A percentile compares a stretch with the other conserved stretches of the same genome.
Evolutionary conservation across 2,797 vertebrate species (phyloP).

Genomic region (Accipiter superciliosus): DNA sequence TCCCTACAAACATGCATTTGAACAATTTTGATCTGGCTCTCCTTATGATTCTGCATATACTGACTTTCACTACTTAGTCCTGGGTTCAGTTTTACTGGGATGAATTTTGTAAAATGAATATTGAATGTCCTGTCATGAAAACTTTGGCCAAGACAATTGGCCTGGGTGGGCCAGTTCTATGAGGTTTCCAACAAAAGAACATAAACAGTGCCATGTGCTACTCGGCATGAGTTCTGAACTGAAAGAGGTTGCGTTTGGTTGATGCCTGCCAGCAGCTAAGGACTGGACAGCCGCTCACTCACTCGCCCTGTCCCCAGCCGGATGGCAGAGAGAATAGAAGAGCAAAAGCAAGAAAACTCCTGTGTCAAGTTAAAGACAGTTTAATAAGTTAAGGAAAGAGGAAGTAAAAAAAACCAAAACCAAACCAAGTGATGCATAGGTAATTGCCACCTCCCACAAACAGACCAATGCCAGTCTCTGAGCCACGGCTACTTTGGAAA

Average conservation of each 20-base stretch:
- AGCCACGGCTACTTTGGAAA: neutral
- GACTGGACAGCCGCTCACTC: neutral
- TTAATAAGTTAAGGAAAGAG: neutral
- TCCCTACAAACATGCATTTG: neutral
- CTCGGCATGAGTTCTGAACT: neutral
- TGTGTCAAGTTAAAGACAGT: fast-evolving
- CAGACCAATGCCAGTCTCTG: neutral
- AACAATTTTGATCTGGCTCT: neutral
- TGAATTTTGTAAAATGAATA: neutral
- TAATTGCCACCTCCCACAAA: neutral
- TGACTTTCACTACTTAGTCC: neutral
- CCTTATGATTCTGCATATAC: neutral
- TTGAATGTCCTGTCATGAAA: neutral
- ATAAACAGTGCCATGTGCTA: neutral
- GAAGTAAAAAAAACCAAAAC: neutral
- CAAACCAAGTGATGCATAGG: too few relatives aligned
- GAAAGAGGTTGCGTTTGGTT: fast-evolving
- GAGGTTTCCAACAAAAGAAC: neutral
- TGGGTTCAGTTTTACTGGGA: neutral
- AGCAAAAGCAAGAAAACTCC: neutral
- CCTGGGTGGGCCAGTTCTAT: neutral
- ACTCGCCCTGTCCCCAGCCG: too few relatives aligned
- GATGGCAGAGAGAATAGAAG: fast-evolving
- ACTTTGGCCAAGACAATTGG: neutral
- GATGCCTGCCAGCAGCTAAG: neutral